Percentiles rank a stretch among this genome's conserved stretches.
phyloP scores from a whole-genome alignment of 2,797 vertebrate genomes.

The Bufotes viridis region DNA sequence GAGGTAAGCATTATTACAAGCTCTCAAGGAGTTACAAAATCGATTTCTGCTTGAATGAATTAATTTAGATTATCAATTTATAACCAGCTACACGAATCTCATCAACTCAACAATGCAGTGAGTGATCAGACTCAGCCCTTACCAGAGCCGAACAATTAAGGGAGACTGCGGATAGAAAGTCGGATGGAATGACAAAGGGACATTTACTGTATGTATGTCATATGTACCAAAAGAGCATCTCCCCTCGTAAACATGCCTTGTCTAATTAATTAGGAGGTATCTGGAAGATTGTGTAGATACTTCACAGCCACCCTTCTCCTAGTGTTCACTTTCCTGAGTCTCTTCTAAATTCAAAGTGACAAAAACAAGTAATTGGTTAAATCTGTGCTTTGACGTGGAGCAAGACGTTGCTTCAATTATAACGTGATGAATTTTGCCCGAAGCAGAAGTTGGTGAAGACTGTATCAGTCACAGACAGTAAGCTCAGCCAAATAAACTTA shows the following conservation, averaged over 20 bases:
- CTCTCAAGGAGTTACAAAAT: constrained; percentile 81
- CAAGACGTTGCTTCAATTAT: constrained; percentile 53
- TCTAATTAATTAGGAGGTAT: constrained; percentile 57
- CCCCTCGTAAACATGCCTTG: neutral
- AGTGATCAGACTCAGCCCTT: constrained; percentile 75
- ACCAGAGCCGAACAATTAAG: constrained; percentile 72
- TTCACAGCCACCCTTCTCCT: constrained; percentile 54
- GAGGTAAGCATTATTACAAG: constrained; percentile 82
- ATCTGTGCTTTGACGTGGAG: constrained; percentile 45
- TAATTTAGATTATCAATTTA: constrained; percentile 89
- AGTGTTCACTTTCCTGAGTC: constrained; percentile 29
- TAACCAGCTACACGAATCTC: constrained; percentile 81
- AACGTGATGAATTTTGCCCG: constrained; percentile 40
- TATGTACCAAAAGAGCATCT: constrained; percentile 64
- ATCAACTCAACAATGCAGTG: constrained; percentile 80
- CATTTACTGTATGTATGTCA: constrained; percentile 61
- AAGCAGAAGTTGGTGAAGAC: constrained; percentile 16
- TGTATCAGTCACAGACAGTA: neutral
- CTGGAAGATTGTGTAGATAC: constrained; percentile 28
- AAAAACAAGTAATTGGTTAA: constrained; percentile 53
- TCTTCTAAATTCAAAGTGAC: constrained; percentile 55
- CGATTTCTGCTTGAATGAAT: constrained; percentile 85
- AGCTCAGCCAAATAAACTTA: neutral
- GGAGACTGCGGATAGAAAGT: constrained; percentile 64
- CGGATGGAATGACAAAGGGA: constrained; percentile 62